Base-by-base conservation (phyloP, 2,888 invertebrate genomes). In the Papilio gigon region DNA sequence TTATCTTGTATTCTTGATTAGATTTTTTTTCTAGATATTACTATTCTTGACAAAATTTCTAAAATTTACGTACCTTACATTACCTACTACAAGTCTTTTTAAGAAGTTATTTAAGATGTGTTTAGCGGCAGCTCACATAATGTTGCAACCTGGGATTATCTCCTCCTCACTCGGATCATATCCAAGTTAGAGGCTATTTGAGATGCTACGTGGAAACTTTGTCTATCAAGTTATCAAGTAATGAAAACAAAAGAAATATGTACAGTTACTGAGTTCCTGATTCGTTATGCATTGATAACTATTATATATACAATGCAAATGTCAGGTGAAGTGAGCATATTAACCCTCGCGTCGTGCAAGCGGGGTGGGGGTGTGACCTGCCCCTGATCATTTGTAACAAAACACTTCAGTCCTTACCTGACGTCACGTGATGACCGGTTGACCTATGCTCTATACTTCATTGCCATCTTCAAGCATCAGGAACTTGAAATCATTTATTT, bases 301-400 rank as follows among this genome's bases (percentile, higher is more conserved):
- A 30, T 83, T 80, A 44, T 76, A 78, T 80, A 81, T 81, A 77
- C 80, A 78, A 82, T 80, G 81, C 80, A 81, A 84, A 81, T 80
- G 81, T 72, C 75, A 85, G 87, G 88, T 91, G 88, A 91, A 89
- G 86, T 90, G 85, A 82, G 78, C 85, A 83, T 86, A 84, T 87
- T 88, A 88, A 84, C 88, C 87, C 86, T 81, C 81, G 77, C 77
- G 61, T 25, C 33, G 61, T 64, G 74, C 71, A 75, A 84, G 85
- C 77, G 77, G 76, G 73, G 78, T 86, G 89, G 87, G 84, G 88
- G 88, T 88, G 87, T 87, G 87, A 86, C 83, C 83, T 77, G 77
- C 75, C 77, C 80, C 80, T 84, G 85, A 87, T 88, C 84, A 87
- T 87, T 85, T 85, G 85, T 85, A 84, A 84, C 87, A 80, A 56